phyloP scores from a whole-genome alignment of 2,113 vertebrate species.

The Setophaga kirtlandii region DNA sequence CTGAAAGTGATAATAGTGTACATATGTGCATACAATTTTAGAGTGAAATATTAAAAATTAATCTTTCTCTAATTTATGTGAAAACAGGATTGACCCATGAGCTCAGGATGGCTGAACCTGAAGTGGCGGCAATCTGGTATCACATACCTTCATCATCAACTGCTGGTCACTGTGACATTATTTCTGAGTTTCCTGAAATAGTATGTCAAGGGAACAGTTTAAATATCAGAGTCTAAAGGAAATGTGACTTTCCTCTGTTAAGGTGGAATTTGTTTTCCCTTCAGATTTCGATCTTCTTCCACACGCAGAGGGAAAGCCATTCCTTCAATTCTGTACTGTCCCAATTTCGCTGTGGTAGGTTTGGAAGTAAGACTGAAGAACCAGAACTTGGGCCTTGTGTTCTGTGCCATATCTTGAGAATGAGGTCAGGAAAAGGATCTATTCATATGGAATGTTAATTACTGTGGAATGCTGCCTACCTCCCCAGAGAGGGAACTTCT shows the following conservation, averaged over 20 bases:
- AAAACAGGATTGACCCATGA: neutral
- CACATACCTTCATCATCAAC: neutral
- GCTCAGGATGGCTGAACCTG: neutral
- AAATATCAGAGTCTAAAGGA: neutral
- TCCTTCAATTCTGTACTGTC: neutral
- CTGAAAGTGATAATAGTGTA: neutral
- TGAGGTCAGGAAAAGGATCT: neutral
- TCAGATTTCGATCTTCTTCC: neutral
- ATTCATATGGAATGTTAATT: neutral
- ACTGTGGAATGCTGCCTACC: neutral
- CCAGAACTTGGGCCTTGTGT: neutral
- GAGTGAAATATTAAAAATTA: neutral
- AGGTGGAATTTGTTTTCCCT: neutral
- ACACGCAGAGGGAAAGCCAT: neutral
- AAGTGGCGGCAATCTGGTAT: neutral
- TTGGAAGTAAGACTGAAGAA: neutral
- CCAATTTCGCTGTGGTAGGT: accelerated
- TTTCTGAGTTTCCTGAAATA: neutral
- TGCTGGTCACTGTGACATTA: neutral
- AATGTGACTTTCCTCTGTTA: neutral
- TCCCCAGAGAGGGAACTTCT: neutral
- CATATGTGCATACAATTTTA: neutral
- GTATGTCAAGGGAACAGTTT: neutral
- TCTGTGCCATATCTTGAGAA: neutral
- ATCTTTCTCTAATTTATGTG: neutral